These are phyloP conservation scores for Hydriomena furcata DNA, from an alignment of 2,888 invertebrate species.

Conservation along the genomic window DNA sequence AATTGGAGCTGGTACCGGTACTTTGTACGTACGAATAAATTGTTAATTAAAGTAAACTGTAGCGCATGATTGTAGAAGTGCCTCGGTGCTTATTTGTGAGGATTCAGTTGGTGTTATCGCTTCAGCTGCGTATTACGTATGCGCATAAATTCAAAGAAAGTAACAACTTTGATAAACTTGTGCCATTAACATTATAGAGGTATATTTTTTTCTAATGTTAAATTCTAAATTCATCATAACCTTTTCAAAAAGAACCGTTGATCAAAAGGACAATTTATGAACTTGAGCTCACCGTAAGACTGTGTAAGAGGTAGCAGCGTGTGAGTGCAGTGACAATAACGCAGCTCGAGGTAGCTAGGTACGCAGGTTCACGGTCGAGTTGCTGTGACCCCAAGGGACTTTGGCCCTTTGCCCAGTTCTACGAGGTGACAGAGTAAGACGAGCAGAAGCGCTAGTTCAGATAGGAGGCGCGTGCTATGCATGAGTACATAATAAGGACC, in stretches of 20 bases:
- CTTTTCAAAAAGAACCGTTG: constrained; percentile 1
- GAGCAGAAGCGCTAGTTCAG: constrained; percentile 1
- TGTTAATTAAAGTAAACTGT: too few relatives aligned
- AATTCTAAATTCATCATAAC: background rate
- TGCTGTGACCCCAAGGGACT: constrained; percentile 34
- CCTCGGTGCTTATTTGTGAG: background rate
- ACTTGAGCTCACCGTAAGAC: background rate
- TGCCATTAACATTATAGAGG: background rate
- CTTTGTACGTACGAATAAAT: too few relatives aligned
- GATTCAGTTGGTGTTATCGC: constrained; percentile 6
- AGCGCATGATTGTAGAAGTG: too few relatives aligned
- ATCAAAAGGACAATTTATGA: constrained; percentile 12
- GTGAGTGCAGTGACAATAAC: constrained; percentile 10
- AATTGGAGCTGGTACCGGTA: too few relatives aligned
- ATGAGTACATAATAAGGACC: too few relatives aligned
- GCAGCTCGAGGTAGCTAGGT: background rate
- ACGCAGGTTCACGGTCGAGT: constrained; percentile 21
- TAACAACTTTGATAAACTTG: constrained; percentile 12
- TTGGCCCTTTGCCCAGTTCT: constrained; percentile 39
- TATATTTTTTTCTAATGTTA: too few relatives aligned
- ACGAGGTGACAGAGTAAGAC: background rate
- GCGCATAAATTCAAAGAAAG: constrained; percentile 20
- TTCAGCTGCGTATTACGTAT: constrained; percentile 12
- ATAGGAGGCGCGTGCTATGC: too few relatives aligned
- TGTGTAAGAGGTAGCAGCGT: constrained; percentile 1